Evolutionary conservation across 1,140 invertebrate genomes (phyloP).

Genomic region (Drosophila sechellia): DNA sequence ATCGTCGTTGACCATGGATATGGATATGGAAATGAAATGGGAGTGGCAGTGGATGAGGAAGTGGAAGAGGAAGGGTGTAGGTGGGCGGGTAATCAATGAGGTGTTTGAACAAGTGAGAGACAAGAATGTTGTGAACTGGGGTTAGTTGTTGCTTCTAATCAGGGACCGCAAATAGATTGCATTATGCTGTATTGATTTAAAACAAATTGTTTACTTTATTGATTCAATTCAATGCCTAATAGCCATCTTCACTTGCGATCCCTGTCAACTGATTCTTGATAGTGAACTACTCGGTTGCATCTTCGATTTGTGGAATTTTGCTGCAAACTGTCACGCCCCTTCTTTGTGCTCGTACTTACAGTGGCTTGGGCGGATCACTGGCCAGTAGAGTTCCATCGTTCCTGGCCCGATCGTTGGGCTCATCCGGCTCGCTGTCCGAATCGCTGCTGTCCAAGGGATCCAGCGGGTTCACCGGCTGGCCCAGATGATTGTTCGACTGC

Average conservation of each 20-base stretch:
- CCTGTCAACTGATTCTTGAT: background rate
- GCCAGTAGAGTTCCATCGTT: conserved; percentile 97
- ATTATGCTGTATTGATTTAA: background rate
- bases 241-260: conserved; percentile 3
- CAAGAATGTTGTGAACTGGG: conserved; percentile 57
- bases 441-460: conserved; percentile 88
- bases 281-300: conserved; percentile 25
- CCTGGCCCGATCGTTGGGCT: conserved; percentile 88
- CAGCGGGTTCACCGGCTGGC: conserved; percentile 82
- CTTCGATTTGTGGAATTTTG: conserved; percentile 28
- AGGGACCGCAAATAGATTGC: conserved; percentile 10
- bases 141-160: conserved; percentile 29
- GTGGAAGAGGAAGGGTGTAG: background rate
- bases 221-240: too few relatives aligned
- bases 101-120: conserved; percentile 54
- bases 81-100: conserved; percentile 28
- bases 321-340: conserved; percentile 59
- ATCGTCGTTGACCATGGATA: conserved; percentile 44
- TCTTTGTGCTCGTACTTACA: conserved; percentile 89
- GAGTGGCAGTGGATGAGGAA: conserved; percentile 4
- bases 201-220: background rate
- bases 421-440: conserved; percentile 88
- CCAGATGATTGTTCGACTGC: conserved; percentile 81
- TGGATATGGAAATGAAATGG: conserved; percentile 52
- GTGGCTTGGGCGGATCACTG: conserved; percentile 97